These are phyloP conservation scores for Syrrhaptes paradoxus DNA, from an alignment of 2,113 vertebrate genomes.

Conservation along the genomic window DNA sequence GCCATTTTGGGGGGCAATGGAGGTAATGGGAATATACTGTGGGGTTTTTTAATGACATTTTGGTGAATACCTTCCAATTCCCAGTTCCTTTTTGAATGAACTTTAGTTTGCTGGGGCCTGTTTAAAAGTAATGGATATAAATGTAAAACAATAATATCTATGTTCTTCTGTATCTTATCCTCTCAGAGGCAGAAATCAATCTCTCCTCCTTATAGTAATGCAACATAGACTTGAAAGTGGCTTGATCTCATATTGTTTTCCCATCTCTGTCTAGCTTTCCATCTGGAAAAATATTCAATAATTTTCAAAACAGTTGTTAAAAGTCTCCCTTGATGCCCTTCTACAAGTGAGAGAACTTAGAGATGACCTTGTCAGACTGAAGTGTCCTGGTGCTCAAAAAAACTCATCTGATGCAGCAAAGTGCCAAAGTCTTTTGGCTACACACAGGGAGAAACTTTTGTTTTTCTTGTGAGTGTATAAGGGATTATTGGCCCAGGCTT, in stretches of 20 bases:
- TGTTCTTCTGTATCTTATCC: background rate
- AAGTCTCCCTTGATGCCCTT: background rate
- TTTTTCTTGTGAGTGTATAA: constrained; percentile 26
- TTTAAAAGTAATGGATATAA: background rate
- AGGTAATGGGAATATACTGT: background rate
- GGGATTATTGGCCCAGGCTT: background rate
- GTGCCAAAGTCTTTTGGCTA: constrained; percentile 21
- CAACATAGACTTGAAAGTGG: background rate
- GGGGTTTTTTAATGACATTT: background rate
- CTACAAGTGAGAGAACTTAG: constrained; percentile 1
- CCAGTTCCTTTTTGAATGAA: background rate
- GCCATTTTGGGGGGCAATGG: background rate
- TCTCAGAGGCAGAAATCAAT: background rate
- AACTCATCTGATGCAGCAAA: background rate
- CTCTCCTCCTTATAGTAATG: background rate
- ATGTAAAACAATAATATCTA: background rate
- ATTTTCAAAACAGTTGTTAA: constrained; percentile 15
- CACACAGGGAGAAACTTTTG: background rate
- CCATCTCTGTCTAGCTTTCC: constrained; percentile 15
- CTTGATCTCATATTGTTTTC: constrained; percentile 25
- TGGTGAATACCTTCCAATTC: background rate
- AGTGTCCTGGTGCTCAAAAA: background rate
- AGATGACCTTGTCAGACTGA: background rate
- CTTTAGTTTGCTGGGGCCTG: background rate
- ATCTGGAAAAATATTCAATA: constrained; percentile 41